These are phyloP conservation scores for Mastomys coucha DNA, from an alignment of 2,113 vertebrate genomes.

Conservation along the genomic window DNA sequence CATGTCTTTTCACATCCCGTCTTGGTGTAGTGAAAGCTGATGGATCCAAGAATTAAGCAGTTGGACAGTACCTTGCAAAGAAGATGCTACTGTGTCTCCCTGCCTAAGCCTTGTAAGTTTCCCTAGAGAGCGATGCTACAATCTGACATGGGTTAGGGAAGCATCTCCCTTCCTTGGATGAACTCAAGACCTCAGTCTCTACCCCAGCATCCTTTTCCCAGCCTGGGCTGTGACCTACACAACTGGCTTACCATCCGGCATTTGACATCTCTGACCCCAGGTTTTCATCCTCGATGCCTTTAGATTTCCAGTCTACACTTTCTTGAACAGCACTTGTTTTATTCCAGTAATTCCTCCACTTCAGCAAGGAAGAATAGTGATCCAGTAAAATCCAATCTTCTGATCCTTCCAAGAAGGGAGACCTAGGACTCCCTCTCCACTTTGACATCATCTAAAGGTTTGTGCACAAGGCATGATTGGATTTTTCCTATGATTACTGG, in stretches of 20 bases:
- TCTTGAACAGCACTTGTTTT: background rate
- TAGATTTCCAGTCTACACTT: background rate
- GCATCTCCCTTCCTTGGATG: background rate
- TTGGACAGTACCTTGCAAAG: background rate
- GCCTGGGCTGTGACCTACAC: background rate
- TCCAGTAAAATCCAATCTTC: background rate
- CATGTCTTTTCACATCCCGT: background rate
- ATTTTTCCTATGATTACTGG: background rate
- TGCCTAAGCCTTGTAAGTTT: background rate
- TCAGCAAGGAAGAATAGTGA: background rate
- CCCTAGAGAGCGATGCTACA: background rate
- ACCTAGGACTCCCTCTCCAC: background rate
- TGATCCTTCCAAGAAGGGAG: background rate
- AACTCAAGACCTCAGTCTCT: background rate
- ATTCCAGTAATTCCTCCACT: background rate
- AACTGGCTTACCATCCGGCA: background rate
- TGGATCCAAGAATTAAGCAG: background rate
- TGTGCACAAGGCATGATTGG: background rate
- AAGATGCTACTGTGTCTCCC: fast-evolving
- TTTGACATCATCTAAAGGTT: background rate
- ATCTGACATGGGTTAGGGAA: background rate
- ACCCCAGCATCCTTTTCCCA: background rate
- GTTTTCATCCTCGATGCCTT: background rate
- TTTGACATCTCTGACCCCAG: background rate
- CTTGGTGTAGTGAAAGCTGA: background rate